Evolutionary conservation across 1,140 invertebrate genomes (phyloP).

Genomic region (Mycetomoellerius zeteki): DNA sequence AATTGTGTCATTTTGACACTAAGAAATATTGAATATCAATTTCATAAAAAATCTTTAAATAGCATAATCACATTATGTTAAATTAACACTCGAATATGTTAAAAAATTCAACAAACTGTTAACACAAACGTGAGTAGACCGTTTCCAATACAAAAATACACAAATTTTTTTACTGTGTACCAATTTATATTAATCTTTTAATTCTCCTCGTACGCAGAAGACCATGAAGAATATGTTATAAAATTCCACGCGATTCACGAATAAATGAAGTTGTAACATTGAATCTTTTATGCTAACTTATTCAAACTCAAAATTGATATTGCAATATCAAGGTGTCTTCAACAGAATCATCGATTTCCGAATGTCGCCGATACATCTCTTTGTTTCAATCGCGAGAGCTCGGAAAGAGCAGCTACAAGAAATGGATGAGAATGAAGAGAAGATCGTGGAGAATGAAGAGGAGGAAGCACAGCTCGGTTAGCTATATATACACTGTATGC

Average conservation of each 20-base stretch:
- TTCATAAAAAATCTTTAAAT: too few species aligned
- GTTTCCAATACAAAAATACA: too few species aligned
- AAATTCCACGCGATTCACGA: neutral
- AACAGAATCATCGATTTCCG: constrained; percentile 2
- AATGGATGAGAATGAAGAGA: constrained; percentile 10
- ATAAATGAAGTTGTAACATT: neutral
- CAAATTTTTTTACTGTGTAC: too few species aligned
- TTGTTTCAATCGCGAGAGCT: constrained; percentile 34
- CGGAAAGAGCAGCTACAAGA: constrained; percentile 5
- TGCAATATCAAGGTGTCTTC: neutral
- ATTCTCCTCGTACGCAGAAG: neutral
- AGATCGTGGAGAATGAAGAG: constrained; percentile 8
- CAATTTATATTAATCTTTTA: neutral
- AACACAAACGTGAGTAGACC: too few species aligned
- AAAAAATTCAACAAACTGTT: too few species aligned
- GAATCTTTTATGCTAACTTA: neutral
- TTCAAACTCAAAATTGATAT: neutral
- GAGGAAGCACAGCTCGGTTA: constrained; percentile 33
- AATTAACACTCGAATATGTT: too few species aligned
- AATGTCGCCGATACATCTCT: constrained; percentile 13
- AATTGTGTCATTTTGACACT: too few species aligned
- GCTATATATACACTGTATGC: constrained; percentile 63
- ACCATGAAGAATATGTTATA: neutral
- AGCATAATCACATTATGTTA: too few species aligned
- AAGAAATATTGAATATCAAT: too few species aligned